Base-by-base conservation (phyloP, 2,888 invertebrate genomes). In the Nomada flava region DNA sequence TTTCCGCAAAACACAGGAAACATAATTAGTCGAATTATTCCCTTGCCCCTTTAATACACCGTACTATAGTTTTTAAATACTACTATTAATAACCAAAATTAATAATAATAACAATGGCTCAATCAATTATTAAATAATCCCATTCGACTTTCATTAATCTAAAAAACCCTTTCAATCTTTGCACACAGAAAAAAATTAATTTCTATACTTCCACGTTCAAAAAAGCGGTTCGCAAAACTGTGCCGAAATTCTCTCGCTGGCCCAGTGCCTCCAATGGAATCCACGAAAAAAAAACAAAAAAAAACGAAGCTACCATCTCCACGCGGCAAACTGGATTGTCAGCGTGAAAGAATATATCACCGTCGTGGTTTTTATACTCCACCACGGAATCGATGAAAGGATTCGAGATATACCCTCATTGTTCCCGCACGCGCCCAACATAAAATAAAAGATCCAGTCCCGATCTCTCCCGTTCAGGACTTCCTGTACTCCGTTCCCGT, bases 321-420 rank as follows among this genome's bases (percentile, higher is more conserved):
- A 18, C 11, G 42, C n/a, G 47, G 53, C n/a, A 1, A 18, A 63
- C 18, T 67, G 47, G 83, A 79, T 79, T 60, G 55, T 67, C 70
- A 85, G 73, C 91, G 88, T 90, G 89, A 88, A 87, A 84, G 84
- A 77, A 86, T 90, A 89, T 88, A 91, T 91, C 90, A 88, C 70
- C 18, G 57, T 87, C 86, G 85, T 68, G 10, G 57, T 55, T 73
- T 73, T 64, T 59, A 59, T 78, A 73, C 57, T n/a, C 60, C 26
- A 26, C 20, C 44, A 62, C 26, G 42, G 36, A 26, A 71, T 68
- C 85, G 84, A 76, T 88, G 82, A 88, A 89, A 89, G 87, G 88
- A 86, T 89, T 89, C 82, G 76, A 85, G 81, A 75, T 79, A 77
- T 85, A 76, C 76, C 74, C 63, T 76, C 83, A 79, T 74, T 83